Evolutionary conservation across 2,888 invertebrate genomes (phyloP).

Genomic region (Branchipolynoe longqiensis): DNA sequence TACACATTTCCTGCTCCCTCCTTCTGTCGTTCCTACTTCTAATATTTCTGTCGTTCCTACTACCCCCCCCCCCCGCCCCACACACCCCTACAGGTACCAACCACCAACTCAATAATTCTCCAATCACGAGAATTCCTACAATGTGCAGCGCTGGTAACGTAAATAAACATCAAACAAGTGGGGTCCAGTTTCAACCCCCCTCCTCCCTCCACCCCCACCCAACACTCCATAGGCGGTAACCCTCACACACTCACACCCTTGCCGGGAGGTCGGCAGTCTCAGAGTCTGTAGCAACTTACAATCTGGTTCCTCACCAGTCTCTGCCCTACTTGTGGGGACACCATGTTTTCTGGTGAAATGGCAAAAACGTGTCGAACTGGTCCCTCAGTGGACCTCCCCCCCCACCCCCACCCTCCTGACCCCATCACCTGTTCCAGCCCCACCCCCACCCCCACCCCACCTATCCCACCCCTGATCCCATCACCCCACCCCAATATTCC

Average conservation of each 20-base stretch:
- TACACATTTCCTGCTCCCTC: too few species aligned
- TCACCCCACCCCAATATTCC: too few species aligned
- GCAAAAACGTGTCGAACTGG: constrained; percentile 20
- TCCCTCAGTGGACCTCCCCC: constrained; percentile 33
- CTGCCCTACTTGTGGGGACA: constrained; percentile 21
- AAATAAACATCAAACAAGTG: constrained; percentile 40
- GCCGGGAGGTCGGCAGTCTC: too few species aligned
- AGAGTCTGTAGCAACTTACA: too few species aligned
- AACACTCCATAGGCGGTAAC: too few species aligned
- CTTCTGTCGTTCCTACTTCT: too few species aligned
- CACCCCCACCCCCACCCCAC: too few species aligned
- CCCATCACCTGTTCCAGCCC: too few species aligned
- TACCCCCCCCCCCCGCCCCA: neutral
- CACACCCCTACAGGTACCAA: too few species aligned
- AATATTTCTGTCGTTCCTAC: neutral
- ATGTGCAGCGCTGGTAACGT: constrained; percentile 18
- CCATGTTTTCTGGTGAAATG: constrained; percentile 34
- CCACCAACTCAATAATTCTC: constrained; percentile 2
- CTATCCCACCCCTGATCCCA: too few species aligned
- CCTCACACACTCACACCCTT: neutral
- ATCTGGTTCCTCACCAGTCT: constrained; percentile 30
- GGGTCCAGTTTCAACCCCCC: constrained; percentile 12
- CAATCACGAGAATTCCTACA: constrained; percentile 46
- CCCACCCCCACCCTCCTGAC: too few species aligned
- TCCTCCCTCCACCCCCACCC: too few species aligned